phyloP scores from a whole-genome alignment of 2,113 vertebrate genomes.

The Hoplias malabaricus region DNA sequence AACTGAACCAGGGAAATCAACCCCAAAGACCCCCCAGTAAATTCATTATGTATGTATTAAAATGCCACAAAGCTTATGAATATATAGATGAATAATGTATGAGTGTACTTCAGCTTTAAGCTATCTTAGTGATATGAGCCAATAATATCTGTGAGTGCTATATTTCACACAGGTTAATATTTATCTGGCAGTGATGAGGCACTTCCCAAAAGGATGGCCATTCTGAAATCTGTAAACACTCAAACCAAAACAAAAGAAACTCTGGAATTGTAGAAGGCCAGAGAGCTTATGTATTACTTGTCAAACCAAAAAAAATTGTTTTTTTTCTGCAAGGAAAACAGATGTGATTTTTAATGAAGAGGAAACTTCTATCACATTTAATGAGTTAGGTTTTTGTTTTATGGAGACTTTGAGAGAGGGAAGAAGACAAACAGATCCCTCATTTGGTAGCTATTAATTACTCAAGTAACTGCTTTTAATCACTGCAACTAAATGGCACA shows the following conservation, averaged over 20 bases:
- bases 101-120: slow-evolving; percentile 57
- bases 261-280: neutral
- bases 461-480: no score
- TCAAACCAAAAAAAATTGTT: no score
- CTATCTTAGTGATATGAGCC: slow-evolving; percentile 53
- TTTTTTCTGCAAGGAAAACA: no score
- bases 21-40: slow-evolving; percentile 34
- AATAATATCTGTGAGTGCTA: slow-evolving; percentile 45
- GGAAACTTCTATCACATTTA: no score
- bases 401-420: no score
- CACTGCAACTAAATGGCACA: no score
- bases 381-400: no score
- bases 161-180: slow-evolving; percentile 53
- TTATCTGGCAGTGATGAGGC: slow-evolving; percentile 23
- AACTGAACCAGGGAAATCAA: slow-evolving; percentile 31
- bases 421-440: no score
- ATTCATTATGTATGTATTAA: slow-evolving; percentile 63
- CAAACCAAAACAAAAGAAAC: slow-evolving; percentile 47
- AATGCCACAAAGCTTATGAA: slow-evolving; percentile 57
- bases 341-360: no score
- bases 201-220: slow-evolving; percentile 19
- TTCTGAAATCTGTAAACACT: slow-evolving; percentile 32
- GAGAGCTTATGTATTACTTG: no score
- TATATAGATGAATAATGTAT: slow-evolving; percentile 71
- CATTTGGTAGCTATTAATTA: no score